These are phyloP conservation scores for Cottoperca gobio DNA, from an alignment of 2,797 vertebrate genomes.

Conservation along the genomic window DNA sequence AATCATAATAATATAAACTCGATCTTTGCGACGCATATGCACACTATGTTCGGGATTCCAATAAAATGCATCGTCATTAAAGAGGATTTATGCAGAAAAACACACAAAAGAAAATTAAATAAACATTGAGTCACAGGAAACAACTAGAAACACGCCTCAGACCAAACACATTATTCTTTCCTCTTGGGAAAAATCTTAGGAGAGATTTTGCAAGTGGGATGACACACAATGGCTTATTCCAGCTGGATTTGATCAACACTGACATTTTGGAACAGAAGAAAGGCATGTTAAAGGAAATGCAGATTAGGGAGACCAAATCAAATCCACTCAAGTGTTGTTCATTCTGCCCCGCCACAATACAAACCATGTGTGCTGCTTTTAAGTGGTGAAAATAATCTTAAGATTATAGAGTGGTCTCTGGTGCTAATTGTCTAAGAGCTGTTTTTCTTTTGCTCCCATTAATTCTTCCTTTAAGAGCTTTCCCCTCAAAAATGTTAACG, in stretches of 20 bases:
- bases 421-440: conserved; percentile 84
- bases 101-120: conserved; percentile 13
- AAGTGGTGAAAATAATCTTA: conserved; percentile 84
- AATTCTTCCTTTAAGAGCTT: conserved; percentile 78
- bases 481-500: conserved; percentile 68
- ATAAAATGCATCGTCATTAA: conserved; percentile 1
- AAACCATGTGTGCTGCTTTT: conserved; percentile 83
- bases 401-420: conserved; percentile 84
- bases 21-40: background rate
- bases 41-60: background rate
- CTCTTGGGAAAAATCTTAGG: conserved; percentile 62
- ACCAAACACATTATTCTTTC: conserved; percentile 47
- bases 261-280: conserved; percentile 76
- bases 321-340: conserved; percentile 80
- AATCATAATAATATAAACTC: background rate
- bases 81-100: conserved; percentile 8
- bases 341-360: conserved; percentile 74
- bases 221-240: conserved; percentile 65
- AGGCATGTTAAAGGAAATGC: conserved; percentile 80
- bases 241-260: conserved; percentile 78
- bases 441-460: conserved; percentile 79
- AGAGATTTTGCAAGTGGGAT: conserved; percentile 62
- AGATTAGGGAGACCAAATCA: conserved; percentile 80
- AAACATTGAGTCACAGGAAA: conserved; percentile 33
- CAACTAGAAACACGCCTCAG: conserved; percentile 37